These are phyloP conservation scores for Vollenhovia emeryi DNA, from an alignment of 1,140 invertebrate species.

Conservation along the genomic window DNA sequence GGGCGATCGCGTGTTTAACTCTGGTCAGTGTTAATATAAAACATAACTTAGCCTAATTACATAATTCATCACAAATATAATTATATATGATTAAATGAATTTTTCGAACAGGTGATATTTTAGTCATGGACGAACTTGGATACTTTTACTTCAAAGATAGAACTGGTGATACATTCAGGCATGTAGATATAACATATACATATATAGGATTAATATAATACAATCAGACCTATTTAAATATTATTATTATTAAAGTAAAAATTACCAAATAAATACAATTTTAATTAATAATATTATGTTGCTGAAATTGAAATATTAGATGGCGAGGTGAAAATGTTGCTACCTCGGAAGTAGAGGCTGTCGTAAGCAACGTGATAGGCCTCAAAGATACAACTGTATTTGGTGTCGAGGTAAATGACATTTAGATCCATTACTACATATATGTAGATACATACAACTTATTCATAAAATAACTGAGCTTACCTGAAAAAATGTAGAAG, in stretches of 20 bases:
- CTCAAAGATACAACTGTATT: conserved; percentile 92
- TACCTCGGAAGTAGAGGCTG: conserved; percentile 97
- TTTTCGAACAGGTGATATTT: conserved; percentile 91
- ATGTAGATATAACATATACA: conserved; percentile 47
- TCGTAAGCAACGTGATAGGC: conserved; percentile 93
- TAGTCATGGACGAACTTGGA: conserved; percentile 95
- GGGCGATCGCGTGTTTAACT: conserved; percentile 96
- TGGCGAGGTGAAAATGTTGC: conserved; percentile 98
- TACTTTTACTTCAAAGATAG: conserved; percentile 98
- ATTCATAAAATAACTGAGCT: background rate
- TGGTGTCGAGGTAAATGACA: conserved; percentile 91
- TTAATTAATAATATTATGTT: background rate
- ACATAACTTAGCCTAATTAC: conserved; percentile 10
- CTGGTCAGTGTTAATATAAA: conserved; percentile 85
- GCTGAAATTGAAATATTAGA: conserved; percentile 85
- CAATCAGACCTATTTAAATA: background rate
- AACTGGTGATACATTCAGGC: conserved; percentile 97
- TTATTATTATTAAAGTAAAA: background rate
- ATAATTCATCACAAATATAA: background rate
- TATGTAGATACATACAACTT: too few relatives aligned
- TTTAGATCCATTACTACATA: background rate
- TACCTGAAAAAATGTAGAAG: background rate
- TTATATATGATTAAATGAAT: background rate
- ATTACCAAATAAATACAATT: background rate
- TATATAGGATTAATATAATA: background rate